These are phyloP conservation scores for Pasiphila rectangulata DNA, from an alignment of 2,888 invertebrate genomes.

Conservation along the genomic window DNA sequence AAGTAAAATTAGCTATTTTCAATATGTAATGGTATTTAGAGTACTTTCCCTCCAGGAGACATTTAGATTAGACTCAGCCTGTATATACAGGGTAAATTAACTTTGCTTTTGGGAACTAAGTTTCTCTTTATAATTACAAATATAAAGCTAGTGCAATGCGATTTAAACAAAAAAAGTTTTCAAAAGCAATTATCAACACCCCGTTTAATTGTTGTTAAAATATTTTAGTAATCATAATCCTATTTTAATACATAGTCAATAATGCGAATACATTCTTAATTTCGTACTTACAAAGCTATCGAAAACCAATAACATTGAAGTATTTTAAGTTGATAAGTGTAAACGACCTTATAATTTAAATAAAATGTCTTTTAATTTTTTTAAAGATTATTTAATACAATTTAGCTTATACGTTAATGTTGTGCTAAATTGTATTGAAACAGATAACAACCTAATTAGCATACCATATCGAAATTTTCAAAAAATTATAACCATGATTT, in stretches of 20 bases:
- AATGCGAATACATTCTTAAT: slow-evolving; percentile 20
- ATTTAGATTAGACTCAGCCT: too few relatives aligned
- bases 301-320: slow-evolving; percentile 29
- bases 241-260: slow-evolving; percentile 40
- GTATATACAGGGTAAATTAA: slow-evolving; percentile 24
- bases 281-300: slow-evolving; percentile 17
- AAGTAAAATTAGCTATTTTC: too few relatives aligned
- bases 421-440: not conserved
- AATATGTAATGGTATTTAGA: too few relatives aligned
- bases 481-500: slow-evolving; percentile 40
- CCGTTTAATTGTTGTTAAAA: slow-evolving; percentile 48
- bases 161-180: not conserved
- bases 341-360: not conserved
- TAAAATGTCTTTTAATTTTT: not conserved
- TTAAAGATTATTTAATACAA: not conserved
- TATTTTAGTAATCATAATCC: slow-evolving; percentile 42
- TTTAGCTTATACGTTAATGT: not conserved
- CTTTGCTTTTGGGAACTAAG: not conserved
- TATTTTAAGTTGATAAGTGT: slow-evolving; percentile 35
- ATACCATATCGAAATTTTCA: not conserved
- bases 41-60: too few relatives aligned
- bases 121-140: not conserved
- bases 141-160: not conserved
- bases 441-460: not conserved
- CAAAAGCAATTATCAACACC: slow-evolving; percentile 6